phyloP scores from a whole-genome alignment of 2,113 vertebrate genomes.

The Osmerus mordax region DNA sequence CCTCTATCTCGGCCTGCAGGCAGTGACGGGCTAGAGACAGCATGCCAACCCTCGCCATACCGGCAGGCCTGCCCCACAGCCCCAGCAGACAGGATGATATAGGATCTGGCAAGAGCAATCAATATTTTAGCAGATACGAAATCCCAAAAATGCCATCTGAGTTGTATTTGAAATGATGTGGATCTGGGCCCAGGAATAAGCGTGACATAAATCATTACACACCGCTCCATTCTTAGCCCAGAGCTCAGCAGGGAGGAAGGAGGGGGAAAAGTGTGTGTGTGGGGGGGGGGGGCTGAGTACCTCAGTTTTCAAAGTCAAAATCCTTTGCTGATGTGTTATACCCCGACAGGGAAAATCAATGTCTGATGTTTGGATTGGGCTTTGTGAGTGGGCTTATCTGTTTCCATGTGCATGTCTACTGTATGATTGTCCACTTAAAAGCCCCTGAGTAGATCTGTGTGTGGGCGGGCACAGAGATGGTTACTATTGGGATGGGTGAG shows the following conservation, averaged over 20 bases:
- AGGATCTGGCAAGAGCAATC: conserved; percentile 49
- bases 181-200: conserved; percentile 47
- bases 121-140: conserved; percentile 60
- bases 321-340: conserved; percentile 24
- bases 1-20: conserved; percentile 18
- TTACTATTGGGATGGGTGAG: conserved; percentile 8
- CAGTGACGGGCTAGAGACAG: conserved; percentile 12
- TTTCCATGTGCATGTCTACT: no score
- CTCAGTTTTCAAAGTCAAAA: conserved; percentile 18
- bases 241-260: background rate
- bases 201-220: conserved; percentile 42
- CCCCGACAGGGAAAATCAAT: conserved; percentile 19
- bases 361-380: background rate
- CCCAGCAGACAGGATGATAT: conserved; percentile 52
- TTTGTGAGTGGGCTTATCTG: no score
- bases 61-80: conserved; percentile 34
- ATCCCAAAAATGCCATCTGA: conserved; percentile 39
- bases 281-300: background rate
- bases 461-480: background rate
- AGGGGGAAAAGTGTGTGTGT: background rate
- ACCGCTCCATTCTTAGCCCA: background rate
- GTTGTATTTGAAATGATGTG: conserved; percentile 58
- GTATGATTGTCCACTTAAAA: no score
- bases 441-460: background rate
- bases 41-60: conserved; percentile 8